These are phyloP conservation scores for Oedothorax gibbosus DNA, from an alignment of 1,140 invertebrate species.

Conservation along the genomic window DNA sequence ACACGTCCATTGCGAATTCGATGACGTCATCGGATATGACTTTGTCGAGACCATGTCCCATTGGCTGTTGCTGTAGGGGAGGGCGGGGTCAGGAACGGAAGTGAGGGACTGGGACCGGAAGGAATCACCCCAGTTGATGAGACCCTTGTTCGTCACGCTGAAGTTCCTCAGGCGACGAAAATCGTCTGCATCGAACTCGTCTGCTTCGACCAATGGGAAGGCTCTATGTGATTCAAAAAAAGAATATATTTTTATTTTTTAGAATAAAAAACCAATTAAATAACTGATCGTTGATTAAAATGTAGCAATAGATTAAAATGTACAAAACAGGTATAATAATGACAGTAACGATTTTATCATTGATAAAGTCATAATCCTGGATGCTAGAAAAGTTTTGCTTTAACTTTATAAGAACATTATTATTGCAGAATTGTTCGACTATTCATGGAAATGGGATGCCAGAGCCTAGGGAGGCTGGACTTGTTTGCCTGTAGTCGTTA, in stretches of 20 bases:
- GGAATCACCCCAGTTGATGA: constrained; percentile 80
- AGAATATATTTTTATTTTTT: not conserved
- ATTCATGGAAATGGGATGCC: too few relatives aligned
- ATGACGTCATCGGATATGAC: constrained; percentile 37
- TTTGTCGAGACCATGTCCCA: constrained; percentile 43
- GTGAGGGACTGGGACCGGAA: constrained; percentile 70
- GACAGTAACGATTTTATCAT: too few relatives aligned
- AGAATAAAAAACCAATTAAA: not conserved
- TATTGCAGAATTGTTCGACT: too few relatives aligned
- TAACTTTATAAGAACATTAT: too few relatives aligned
- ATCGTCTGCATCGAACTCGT: constrained; percentile 58
- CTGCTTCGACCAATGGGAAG: constrained; percentile 19
- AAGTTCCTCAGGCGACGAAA: constrained; percentile 83
- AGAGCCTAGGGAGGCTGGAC: too few relatives aligned
- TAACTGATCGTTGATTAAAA: too few relatives aligned
- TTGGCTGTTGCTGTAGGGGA: constrained; percentile 15
- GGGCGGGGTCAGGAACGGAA: constrained; percentile 25
- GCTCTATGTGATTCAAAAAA: not conserved
- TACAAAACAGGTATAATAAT: too few relatives aligned
- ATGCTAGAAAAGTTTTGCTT: too few relatives aligned
- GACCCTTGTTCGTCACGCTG: constrained; percentile 87
- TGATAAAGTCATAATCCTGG: too few relatives aligned
- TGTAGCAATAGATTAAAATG: too few relatives aligned
- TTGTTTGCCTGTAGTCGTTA: too few relatives aligned
- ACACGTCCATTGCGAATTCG: constrained; percentile 30